Conservation (phyloP, 1,140 invertebrate species). For the Zaprionus camerounensis region DNA sequence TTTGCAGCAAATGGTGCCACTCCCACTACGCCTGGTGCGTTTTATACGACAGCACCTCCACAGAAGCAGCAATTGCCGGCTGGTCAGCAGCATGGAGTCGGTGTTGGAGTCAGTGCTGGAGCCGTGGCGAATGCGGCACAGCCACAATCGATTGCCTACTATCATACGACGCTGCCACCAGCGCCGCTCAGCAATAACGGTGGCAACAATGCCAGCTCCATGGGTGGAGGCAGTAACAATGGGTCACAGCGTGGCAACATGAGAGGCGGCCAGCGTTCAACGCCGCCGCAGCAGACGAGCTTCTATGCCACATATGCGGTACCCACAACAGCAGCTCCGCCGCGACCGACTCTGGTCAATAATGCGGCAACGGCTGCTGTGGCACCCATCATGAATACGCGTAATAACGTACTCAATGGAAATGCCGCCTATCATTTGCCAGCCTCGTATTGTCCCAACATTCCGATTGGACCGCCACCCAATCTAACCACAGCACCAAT, state of each 20-base stretch:
- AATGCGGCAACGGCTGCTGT: constrained; percentile 37
- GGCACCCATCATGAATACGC: constrained; percentile 52
- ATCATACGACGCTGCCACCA: constrained; percentile 17
- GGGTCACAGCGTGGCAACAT: constrained; percentile 48
- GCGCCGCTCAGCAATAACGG: constrained; percentile 36
- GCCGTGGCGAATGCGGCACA: constrained; percentile 28
- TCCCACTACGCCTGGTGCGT: constrained; percentile 31
- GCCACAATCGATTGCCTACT: constrained; percentile 39
- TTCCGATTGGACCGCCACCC: constrained; percentile 40
- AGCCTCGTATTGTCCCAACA: constrained; percentile 30
- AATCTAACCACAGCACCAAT: constrained; percentile 39
- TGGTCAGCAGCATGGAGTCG: constrained; percentile 42
- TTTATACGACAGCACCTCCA: constrained; percentile 39
- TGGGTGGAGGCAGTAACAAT: constrained; percentile 18
- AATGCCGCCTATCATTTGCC: constrained; percentile 45
- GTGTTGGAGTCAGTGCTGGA: constrained; percentile 16
- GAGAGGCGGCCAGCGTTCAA: constrained; percentile 40
- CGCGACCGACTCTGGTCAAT: constrained; percentile 42
- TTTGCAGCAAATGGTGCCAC: constrained; percentile 50
- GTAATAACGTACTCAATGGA: constrained; percentile 52
- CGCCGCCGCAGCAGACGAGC: constrained; percentile 53
- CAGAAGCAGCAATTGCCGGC: constrained; percentile 46
- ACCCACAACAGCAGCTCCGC: constrained; percentile 30
- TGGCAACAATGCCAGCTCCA: constrained; percentile 19
- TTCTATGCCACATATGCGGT: constrained; percentile 50